Base-by-base conservation (phyloP, 2,888 invertebrate genomes). In the Mactromeris polynyma region DNA sequence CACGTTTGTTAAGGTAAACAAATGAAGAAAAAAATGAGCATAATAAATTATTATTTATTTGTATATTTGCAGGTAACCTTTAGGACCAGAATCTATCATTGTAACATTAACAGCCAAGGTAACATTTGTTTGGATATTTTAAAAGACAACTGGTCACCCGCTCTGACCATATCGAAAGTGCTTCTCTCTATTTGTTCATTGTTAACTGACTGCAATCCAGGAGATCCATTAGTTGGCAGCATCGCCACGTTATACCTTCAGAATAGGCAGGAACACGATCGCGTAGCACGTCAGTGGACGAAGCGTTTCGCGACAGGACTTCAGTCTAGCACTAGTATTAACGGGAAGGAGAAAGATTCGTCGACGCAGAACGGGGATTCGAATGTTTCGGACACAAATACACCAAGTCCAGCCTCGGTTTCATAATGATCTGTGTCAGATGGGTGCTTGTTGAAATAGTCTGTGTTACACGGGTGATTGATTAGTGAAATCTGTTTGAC, bases 21-120 rank as follows among this genome's bases (percentile, higher is more conserved):
- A n/a, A n/a, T n/a, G n/a, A n/a, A n/a, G n/a, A n/a, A n/a, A n/a
- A n/a, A n/a, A n/a, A n/a, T n/a, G n/a, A n/a, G n/a, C n/a, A n/a
- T n/a, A n/a, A n/a, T n/a, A n/a, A n/a, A n/a, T n/a, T n/a, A n/a
- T n/a, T n/a, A n/a, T n/a, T n/a, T n/a, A n/a, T n/a, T n/a, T n/a
- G n/a, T n/a, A n/a, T n/a, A n/a, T 2, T 33, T 92, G 92, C 95
- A 97, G 97, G 97, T 97, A 69, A 96, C 98, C 96, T 99, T 99
- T 97, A 98, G 98, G 93, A 99, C 99, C 93, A 98, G 99, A 96
- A 99, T 99, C 97, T 99, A 99, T 97, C 99, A 99, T 97, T 99
- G 99, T 97, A 99, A 99, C 97, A 99, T 99, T 97, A 99, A 99
- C n/a, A n/a, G n/a, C n/a, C n/a, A n/a, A n/a, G n/a, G n/a, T n/a